These are phyloP conservation scores for Bicyclus anynana DNA, from an alignment of 1,140 invertebrate species.

Conservation along the genomic window DNA sequence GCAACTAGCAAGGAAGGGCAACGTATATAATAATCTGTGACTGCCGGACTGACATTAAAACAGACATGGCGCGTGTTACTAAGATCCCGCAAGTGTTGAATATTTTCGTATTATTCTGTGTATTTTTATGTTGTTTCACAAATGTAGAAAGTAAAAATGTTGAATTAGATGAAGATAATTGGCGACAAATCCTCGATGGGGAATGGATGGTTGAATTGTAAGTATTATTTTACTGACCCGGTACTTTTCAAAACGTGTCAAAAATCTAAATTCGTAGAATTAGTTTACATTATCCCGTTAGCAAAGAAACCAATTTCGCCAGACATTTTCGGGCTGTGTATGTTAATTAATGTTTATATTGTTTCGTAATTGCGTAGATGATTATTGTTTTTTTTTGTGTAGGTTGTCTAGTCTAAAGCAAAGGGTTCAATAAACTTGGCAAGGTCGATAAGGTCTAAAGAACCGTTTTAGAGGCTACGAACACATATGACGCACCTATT, in stretches of 20 bases:
- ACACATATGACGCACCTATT: constrained; percentile 5
- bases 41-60: constrained; percentile 33
- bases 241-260: constrained; percentile 64
- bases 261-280: constrained; percentile 3
- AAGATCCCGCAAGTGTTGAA: constrained; percentile 54
- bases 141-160: constrained; percentile 53
- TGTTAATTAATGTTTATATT: neutral
- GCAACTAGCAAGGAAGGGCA: too few relatives aligned
- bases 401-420: constrained; percentile 10
- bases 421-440: constrained; percentile 36
- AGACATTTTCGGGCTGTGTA: neutral
- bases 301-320: neutral
- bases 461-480: constrained; percentile 42
- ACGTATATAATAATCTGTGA: too few relatives aligned
- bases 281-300: too few relatives aligned
- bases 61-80: constrained; percentile 66
- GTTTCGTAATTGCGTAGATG: neutral
- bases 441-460: constrained; percentile 49
- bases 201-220: constrained; percentile 75
- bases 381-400: neutral
- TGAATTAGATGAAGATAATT: constrained; percentile 67
- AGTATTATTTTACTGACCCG: constrained; percentile 49
- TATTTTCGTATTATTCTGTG: constrained; percentile 57
- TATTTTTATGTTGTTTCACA: constrained; percentile 59
- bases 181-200: constrained; percentile 63